Evolutionary conservation across 2,888 invertebrate species (phyloP).

Genomic region (Phortica okadai): DNA sequence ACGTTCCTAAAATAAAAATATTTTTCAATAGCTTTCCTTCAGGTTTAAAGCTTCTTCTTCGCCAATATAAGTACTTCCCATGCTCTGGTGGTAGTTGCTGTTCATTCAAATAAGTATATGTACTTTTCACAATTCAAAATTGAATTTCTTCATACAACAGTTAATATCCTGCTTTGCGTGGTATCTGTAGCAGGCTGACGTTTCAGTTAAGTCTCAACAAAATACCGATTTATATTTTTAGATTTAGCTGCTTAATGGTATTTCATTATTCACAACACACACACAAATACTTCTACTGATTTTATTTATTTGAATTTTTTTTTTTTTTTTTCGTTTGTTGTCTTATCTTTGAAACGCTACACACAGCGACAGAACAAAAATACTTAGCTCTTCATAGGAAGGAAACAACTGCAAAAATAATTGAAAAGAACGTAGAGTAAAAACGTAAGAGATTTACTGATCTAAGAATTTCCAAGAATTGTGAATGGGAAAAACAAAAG

Average conservation of each 20-base stretch:
- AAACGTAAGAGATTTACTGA: conserved; percentile 62
- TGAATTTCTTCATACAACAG: background rate
- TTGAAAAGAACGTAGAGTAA: background rate
- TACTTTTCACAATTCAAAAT: background rate
- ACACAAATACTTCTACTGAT: background rate
- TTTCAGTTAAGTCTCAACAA: conserved; percentile 5
- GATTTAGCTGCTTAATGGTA: conserved; percentile 30
- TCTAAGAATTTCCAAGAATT: conserved; percentile 68
- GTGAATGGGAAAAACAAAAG: conserved; percentile 70
- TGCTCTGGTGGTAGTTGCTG: conserved; percentile 44
- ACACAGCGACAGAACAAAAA: background rate
- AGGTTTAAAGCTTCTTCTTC: background rate
- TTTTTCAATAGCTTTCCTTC: background rate
- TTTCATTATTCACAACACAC: conserved; percentile 12
- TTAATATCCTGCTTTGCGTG: conserved; percentile 11
- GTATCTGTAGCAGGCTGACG: background rate
- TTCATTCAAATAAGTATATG: background rate
- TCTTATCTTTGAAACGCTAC: conserved; percentile 41
- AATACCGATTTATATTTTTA: conserved; percentile 8
- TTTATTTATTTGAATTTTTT: background rate
- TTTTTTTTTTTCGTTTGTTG: background rate
- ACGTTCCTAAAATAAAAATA: background rate
- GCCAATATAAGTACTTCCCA: conserved; percentile 39
- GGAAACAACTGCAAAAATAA: conserved; percentile 38
- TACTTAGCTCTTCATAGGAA: conserved; percentile 55